Evolutionary conservation across 2,888 invertebrate genomes (phyloP), one percentile per base, ranked within the genome.

Genomic region (Phaedon cochleariae): DNA sequence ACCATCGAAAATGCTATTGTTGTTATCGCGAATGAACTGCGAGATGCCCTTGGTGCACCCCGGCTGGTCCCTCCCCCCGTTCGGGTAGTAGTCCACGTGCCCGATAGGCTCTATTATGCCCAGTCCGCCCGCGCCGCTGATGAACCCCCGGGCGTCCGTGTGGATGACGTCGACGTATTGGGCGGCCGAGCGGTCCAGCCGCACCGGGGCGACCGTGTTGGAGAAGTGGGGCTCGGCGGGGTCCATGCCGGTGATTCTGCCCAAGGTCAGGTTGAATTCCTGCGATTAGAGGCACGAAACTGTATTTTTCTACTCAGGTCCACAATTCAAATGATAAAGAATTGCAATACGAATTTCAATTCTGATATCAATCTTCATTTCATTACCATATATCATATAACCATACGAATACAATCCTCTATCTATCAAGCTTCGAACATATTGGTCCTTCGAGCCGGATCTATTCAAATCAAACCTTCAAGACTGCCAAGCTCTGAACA

Each of bases 191-290:
- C 91, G 88, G 80, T 97, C 96, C 52, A 97, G 85, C 0, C 96
- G 89, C 0, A 97, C 94, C 64, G 92, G 86, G 0, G 90, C 87
- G 45, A 91, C 90, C 0, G 94, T 92, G 76, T 93, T 90, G 65
- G 90, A 90, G 84, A 96, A 97, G 80, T 94, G 92, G 0, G 97
- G 97, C 67, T 94, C 94, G 0, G 97, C 97, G 0, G 97, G 96
- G 84, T 97, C 97, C 75, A 97, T 80, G 0, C 94, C 95, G 0
- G 93, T 91, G 59, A 96, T 95, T 58, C 95, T 86, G 3, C 91
- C 95, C 6, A 95, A 77, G 71, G 87, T 90, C 26, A 92, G 80
- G 48, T 89, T 88, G 76, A 90, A 92, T 78, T 87, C 87, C 85
- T 88, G 80, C 31, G 85, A 84, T n/a, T n/a, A n/a, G n/a, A n/a